Evolutionary conservation across 2,797 vertebrate genomes (phyloP).

Genomic region (Cirrhinus molitorella): DNA sequence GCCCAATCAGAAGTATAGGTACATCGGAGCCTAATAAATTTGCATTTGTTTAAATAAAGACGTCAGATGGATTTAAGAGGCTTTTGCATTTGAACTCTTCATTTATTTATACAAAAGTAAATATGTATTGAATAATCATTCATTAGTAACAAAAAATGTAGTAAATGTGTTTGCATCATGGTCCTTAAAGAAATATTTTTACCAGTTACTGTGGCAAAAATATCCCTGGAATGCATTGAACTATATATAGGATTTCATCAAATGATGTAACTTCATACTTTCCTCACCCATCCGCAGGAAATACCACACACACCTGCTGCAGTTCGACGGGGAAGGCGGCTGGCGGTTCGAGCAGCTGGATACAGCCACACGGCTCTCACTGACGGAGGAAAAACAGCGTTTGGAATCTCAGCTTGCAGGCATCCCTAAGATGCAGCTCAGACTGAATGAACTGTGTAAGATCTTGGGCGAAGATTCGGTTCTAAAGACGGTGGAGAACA

Average conservation of each 20-base stretch:
- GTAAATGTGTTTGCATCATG: not conserved
- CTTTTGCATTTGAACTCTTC: no score
- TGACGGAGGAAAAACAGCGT: constrained; percentile 97
- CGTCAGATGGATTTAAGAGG: no score
- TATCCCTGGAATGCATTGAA: not conserved
- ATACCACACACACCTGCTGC: constrained; percentile 97
- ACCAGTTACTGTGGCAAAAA: not conserved
- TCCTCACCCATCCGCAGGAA: constrained; percentile 82
- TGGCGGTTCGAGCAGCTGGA: constrained; percentile 98
- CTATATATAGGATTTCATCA: not conserved
- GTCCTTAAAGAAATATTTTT: not conserved
- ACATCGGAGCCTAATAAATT: no score
- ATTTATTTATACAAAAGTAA: not conserved
- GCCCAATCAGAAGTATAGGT: no score
- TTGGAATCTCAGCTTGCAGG: constrained; percentile 95
- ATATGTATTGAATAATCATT: not conserved
- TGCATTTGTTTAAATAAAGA: no score
- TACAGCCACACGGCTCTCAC: constrained; percentile 90
- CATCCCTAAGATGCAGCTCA: constrained; percentile 96
- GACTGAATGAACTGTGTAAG: constrained; percentile 96
- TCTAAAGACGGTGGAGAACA: constrained; percentile 84
- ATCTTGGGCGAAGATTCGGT: constrained; percentile 98
- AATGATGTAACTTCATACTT: not conserved
- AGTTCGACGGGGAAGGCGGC: constrained; percentile 96
- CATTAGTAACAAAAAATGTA: no score